A percentile compares a stretch with the other conserved stretches of the same genome.
Conservation (phyloP, 2,113 vertebrate genomes). For the Atrichornis clamosus region DNA sequence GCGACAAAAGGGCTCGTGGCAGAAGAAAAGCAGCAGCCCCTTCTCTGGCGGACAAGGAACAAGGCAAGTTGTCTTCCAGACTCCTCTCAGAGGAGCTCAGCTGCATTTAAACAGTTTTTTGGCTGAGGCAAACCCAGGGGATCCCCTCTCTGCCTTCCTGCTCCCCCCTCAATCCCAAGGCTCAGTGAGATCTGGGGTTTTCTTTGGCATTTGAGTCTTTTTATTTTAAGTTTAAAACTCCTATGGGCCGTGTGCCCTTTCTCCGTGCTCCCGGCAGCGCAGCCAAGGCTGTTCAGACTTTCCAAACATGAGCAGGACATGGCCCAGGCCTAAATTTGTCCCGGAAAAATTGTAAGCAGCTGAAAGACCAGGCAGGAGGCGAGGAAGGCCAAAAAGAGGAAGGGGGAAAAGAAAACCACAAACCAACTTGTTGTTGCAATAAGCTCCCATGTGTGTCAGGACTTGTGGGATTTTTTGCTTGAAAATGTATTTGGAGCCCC, state of each 20-base stretch:
- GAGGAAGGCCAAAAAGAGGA: background rate
- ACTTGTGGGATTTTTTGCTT: rapidly evolving
- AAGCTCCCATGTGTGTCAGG: background rate
- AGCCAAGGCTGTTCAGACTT: constrained; percentile 35
- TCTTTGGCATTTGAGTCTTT: background rate
- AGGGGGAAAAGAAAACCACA: rapidly evolving
- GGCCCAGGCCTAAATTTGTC: constrained; percentile 6
- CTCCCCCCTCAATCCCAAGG: background rate
- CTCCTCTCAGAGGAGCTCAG: background rate
- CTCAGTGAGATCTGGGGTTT: background rate
- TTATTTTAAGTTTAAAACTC: background rate
- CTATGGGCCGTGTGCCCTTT: background rate
- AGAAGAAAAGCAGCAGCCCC: background rate
- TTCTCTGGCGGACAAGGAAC: background rate
- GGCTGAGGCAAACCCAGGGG: background rate
- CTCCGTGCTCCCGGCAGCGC: rapidly evolving
- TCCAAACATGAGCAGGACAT: background rate
- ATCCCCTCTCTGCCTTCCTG: background rate
- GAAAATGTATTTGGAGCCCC: background rate
- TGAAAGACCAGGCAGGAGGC: background rate
- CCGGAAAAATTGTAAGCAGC: background rate
- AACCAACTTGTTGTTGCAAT: background rate
- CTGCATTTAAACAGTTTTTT: background rate
- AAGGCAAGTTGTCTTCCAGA: background rate
- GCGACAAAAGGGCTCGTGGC: rapidly evolving